Conservation (phyloP, 2,888 invertebrate species). For the Drosophila melanosoma region DNA sequence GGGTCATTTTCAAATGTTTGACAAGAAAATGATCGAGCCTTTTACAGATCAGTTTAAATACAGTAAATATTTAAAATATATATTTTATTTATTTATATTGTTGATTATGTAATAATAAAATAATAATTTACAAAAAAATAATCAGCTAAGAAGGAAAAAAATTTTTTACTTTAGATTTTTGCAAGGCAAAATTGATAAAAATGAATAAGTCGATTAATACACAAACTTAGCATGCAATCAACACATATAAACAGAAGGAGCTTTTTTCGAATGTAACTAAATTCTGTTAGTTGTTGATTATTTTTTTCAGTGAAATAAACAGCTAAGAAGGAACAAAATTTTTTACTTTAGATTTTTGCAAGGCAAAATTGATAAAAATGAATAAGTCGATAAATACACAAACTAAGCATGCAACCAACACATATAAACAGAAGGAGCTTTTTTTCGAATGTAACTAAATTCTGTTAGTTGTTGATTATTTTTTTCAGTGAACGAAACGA, state of each 20-base stretch:
- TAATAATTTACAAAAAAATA: neutral
- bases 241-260: neutral
- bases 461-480: neutral
- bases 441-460: neutral
- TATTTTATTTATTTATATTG: neutral
- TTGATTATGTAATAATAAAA: neutral
- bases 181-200: neutral
- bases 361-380: neutral
- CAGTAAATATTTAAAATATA: neutral
- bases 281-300: neutral
- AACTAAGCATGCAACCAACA: neutral
- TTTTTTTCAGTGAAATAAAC: slow-evolving; percentile 1
- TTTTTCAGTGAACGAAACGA: slow-evolving; percentile 20
- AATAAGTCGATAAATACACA: neutral
- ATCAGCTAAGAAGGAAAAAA: neutral
- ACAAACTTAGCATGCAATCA: neutral
- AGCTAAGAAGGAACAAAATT: no score
- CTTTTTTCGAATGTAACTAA: neutral
- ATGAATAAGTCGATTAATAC: neutral
- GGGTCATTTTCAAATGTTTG: neutral
- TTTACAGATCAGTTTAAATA: no score
- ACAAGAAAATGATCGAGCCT: neutral
- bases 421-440: neutral
- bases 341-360: neutral
- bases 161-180: neutral